Evolutionary conservation across 2,888 invertebrate genomes (phyloP).

Genomic region (Abrostola triplasia): DNA sequence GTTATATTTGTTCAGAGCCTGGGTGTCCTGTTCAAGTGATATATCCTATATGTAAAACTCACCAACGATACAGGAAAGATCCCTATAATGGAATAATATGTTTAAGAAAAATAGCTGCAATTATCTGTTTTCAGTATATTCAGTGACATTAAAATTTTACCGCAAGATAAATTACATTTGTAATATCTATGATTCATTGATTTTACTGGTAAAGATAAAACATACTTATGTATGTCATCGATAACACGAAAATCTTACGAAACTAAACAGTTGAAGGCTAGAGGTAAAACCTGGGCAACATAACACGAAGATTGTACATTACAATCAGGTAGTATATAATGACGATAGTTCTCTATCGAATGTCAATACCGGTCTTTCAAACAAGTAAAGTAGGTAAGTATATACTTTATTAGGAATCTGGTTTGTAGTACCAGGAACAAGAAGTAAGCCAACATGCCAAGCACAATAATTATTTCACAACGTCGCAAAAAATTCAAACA

Average conservation of each 20-base stretch:
- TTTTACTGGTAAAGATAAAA: slow-evolving; percentile 16
- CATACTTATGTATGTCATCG: slow-evolving; percentile 38
- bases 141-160: not conserved
- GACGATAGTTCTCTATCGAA: slow-evolving; percentile 3
- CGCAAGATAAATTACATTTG: not conserved
- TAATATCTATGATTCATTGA: slow-evolving; percentile 32
- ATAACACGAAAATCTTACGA: slow-evolving; percentile 18
- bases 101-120: too few species aligned
- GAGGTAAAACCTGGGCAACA: slow-evolving; percentile 20
- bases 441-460: slow-evolving; percentile 13
- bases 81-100: too few species aligned
- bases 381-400: slow-evolving; percentile 8
- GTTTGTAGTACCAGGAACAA: slow-evolving; percentile 33
- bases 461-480: slow-evolving; percentile 21
- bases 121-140: too few species aligned
- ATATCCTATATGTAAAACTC: too few species aligned
- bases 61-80: too few species aligned
- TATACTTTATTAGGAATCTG: slow-evolving; percentile 19
- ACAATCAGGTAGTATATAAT: slow-evolving; percentile 2
- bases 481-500: slow-evolving; percentile 6
- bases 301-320: not conserved
- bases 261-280: slow-evolving; percentile 25
- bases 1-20: too few species aligned
- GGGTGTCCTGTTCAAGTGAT: too few species aligned
- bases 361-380: slow-evolving; percentile 11